Percentiles rank a stretch among this genome's conserved stretches.
Conservation (phyloP, 1,140 invertebrate species). For the Monomorium pharaonis region DNA sequence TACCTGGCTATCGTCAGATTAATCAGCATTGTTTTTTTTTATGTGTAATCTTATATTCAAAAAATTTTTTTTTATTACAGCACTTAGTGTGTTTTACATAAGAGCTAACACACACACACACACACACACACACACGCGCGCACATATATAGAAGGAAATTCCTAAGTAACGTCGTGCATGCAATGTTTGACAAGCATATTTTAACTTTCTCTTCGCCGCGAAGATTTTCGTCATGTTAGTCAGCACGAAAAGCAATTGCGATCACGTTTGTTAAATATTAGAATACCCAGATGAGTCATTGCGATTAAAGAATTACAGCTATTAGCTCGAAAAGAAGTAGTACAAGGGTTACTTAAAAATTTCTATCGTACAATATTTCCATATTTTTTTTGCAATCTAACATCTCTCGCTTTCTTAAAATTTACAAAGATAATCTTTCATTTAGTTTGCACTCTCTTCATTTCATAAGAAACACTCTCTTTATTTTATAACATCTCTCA, state of each 20-base stretch:
- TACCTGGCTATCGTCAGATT: constrained; percentile 14
- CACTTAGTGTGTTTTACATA: constrained; percentile 51
- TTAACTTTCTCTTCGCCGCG: constrained; percentile 67
- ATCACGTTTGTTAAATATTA: not conserved
- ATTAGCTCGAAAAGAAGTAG: not conserved
- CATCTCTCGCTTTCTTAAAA: too few relatives aligned
- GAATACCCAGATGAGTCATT: not conserved
- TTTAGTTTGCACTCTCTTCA: too few relatives aligned
- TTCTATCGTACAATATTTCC: not conserved
- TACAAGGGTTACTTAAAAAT: not conserved
- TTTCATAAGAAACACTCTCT: too few relatives aligned
- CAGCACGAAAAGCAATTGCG: constrained; percentile 7
- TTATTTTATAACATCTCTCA: too few relatives aligned
- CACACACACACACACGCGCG: too few relatives aligned
- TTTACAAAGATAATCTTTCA: not conserved
- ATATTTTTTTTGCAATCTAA: not conserved
- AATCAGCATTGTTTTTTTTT: constrained; percentile 35
- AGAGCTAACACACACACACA: constrained; percentile 40
- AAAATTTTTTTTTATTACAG: constrained; percentile 4
- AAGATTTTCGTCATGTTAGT: constrained; percentile 25
- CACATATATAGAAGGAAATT: constrained; percentile 48
- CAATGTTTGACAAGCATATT: constrained; percentile 72
- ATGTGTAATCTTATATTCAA: not conserved
- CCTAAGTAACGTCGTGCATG: constrained; percentile 50
- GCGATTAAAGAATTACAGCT: not conserved